These are phyloP conservation scores for Apis mellifera DNA, from an alignment of 1,140 invertebrate species.

Conservation along the genomic window Amel_HAv3.1 CM009931.2:1768001-1768500, in stretches of 20 bases:
- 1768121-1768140: too few relatives aligned
- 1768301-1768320: not conserved
- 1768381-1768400: not conserved
- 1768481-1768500: too few relatives aligned
- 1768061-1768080: too few relatives aligned
- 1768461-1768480: too few relatives aligned
- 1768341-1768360: not conserved
- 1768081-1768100: too few relatives aligned
- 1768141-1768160: not conserved
- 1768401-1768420: too few relatives aligned
- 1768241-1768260: not conserved
- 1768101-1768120: not conserved
- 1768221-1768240: constrained; percentile 41
- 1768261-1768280: not conserved
- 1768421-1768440: too few relatives aligned
- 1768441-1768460: too few relatives aligned
- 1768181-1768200: not conserved
- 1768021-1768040: too few relatives aligned
- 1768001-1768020: not conserved
- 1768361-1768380: not conserved
- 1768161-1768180: not conserved
- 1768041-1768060: too few relatives aligned
- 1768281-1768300: too few relatives aligned
- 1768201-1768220: constrained; percentile 32
- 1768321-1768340: not conserved